Base-by-base conservation (phyloP, 2,888 invertebrate species). In the Bruchidius siliquastri region DNA sequence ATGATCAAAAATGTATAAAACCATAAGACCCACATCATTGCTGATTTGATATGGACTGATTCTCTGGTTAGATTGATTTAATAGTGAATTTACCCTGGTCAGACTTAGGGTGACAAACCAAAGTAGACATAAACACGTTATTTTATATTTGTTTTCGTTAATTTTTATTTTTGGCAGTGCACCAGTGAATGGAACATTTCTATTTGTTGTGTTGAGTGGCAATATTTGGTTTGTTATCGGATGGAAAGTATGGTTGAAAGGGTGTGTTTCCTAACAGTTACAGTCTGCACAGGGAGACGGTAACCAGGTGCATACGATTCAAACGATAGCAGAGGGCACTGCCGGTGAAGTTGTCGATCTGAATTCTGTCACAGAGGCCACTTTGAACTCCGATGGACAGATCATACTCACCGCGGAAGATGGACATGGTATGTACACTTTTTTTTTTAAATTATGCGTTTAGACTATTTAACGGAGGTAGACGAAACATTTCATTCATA, bases 391-490 rank as follows among this genome's bases (percentile, higher is more conserved):
- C 85, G 97, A 97, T 86, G 97, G 97, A 10, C 97, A 97, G 88
- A 93, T 98, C 84, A 96, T 97, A 83, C 92, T 98, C 82, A 97
- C 97, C 73, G 95, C 96, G 75, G 97, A 97, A 88, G 96, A 97
- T 87, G 96, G 96, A 74, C 96, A 96, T 87, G 94, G 95, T 95
- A 88, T 87, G 84, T 49, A 18, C 49, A 49, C 13, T 8, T 30
- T 13, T 26, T 26, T 26, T 26, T 26, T 26, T 8, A 77, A 72
- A 26, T 4, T 26, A 26, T 8, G 26, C 26, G 2, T 26, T 26
- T 26, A 26, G n/a, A n/a, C n/a, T n/a, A n/a, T n/a, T n/a, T n/a
- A n/a, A n/a, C n/a, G n/a, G n/a, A n/a, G n/a, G n/a, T n/a, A n/a
- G n/a, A n/a, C n/a, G n/a, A n/a, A n/a, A n/a, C n/a, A n/a, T n/a